A percentile compares a stretch with the other conserved stretches of the same genome.
Conservation (phyloP, 2,888 invertebrate species). For the Lampropteryx suffumata region DNA sequence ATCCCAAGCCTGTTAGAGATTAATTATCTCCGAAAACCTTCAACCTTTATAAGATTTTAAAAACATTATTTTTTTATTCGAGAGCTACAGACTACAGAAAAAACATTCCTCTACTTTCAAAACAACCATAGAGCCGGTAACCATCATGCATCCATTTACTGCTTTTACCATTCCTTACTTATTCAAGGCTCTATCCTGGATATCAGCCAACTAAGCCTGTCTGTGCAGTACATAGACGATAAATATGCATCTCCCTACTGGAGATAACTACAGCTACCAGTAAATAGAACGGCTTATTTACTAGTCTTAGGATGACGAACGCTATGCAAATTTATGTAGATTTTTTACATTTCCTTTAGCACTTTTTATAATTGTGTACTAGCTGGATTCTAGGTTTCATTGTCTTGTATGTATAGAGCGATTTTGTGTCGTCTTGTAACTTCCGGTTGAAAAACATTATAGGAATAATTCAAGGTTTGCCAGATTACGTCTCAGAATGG, state of each 20-base stretch:
- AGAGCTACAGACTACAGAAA: no score
- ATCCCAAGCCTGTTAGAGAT: conserved; percentile 21
- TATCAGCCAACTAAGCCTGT: conserved; percentile 22
- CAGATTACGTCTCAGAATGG: conserved; percentile 1
- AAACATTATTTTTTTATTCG: no score
- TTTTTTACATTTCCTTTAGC: not conserved
- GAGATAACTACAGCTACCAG: conserved; percentile 20
- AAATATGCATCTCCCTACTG: conserved; percentile 21
- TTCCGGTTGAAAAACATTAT: conserved; percentile 7
- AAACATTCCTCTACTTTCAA: no score
- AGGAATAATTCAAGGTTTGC: conserved; percentile 4
- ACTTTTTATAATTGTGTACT: not conserved
- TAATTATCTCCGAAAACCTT: not conserved
- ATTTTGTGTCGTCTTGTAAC: not conserved
- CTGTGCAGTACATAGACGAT: conserved; percentile 22
- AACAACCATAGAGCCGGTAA: conserved; percentile 10
- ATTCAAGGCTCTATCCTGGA: conserved; percentile 27
- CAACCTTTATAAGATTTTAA: not conserved
- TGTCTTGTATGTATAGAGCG: not conserved
- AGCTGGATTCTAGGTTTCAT: not conserved
- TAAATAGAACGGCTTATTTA: conserved; percentile 20
- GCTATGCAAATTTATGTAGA: conserved; percentile 15
- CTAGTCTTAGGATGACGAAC: conserved; percentile 8
- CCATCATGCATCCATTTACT: conserved; percentile 16
- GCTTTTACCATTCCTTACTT: conserved; percentile 24